Evolutionary conservation across 2,113 vertebrate species (phyloP).

Genomic region (Pavo muticus): DNA sequence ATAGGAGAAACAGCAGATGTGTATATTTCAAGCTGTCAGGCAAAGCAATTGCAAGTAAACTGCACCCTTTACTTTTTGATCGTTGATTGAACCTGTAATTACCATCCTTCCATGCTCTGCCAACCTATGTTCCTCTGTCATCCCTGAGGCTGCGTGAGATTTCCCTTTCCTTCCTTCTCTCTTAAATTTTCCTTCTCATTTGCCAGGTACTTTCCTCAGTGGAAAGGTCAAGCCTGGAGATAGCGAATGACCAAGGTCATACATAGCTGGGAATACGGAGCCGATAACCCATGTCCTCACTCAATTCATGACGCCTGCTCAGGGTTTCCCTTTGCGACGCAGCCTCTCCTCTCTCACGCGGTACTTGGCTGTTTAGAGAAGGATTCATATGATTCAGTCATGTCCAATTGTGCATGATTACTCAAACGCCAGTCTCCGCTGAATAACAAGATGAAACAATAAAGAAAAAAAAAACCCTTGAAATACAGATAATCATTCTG

Average conservation of each 20-base stretch:
- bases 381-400: background rate
- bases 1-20: background rate
- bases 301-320: background rate
- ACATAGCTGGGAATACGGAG: background rate
- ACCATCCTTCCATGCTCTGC: background rate
- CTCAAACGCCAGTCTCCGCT: background rate
- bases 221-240: background rate
- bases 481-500: background rate
- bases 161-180: background rate
- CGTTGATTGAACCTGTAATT: background rate
- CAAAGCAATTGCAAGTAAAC: background rate
- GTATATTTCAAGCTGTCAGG: background rate
- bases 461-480: background rate
- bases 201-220: background rate
- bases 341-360: background rate
- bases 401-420: background rate
- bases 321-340: background rate
- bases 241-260: background rate
- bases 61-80: background rate
- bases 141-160: background rate
- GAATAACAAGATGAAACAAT: background rate
- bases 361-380: background rate
- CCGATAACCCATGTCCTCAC: background rate
- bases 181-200: background rate
- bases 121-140: background rate